Base-by-base conservation (phyloP, 2,113 vertebrate species). In the Chaetodon trifascialis region DNA sequence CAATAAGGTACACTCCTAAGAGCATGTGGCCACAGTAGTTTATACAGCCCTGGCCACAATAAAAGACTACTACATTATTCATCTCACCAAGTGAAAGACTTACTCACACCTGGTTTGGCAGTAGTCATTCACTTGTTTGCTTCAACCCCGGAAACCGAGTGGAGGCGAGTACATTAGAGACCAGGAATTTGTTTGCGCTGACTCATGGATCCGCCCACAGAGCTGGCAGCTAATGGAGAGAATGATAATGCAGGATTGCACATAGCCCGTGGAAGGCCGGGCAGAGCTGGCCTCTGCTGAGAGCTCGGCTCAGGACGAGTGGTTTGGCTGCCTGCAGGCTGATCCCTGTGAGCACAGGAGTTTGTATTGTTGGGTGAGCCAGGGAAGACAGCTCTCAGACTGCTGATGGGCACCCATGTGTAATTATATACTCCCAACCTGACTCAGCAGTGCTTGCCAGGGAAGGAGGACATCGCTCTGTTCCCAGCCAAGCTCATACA, bases 361-460 rank as follows among this genome's bases (percentile, higher is more conserved):
- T 84, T 80, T 76, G 74, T 55, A 76, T 84, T 88, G 91, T 88
- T 82, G 73, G 73, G 30, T 73, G 84, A 91, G 76, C 72, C 66
- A 40, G 52, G 44, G 51, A 87, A 83, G 76, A 88, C 65, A 87
- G 72, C 59, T 77, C 71, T 86, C 60, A 84, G 81, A 83, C 79
- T 86, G 88, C 88, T 93, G 90, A 94, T 87, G 85, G 87, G 88
- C 68, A 86, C 83, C 83, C 83, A 87, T 76, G 84, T 93, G 94
- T 92, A 94, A 94, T 94, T 88, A 90, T 88, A 94, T 58, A 90
- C 91, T 73, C 67, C 52, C 36, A 5, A 79, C 75, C 89, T 94
- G 92, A 94, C 84, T 94, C 94, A 93, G 93, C 93, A 90, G 36
- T 63, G 60, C 67, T 72, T 71, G 74, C 62, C 59, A 85, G 87